phyloP scores from a whole-genome alignment of 1,140 invertebrate genomes.

The Cheumatopsyche charites region DNA sequence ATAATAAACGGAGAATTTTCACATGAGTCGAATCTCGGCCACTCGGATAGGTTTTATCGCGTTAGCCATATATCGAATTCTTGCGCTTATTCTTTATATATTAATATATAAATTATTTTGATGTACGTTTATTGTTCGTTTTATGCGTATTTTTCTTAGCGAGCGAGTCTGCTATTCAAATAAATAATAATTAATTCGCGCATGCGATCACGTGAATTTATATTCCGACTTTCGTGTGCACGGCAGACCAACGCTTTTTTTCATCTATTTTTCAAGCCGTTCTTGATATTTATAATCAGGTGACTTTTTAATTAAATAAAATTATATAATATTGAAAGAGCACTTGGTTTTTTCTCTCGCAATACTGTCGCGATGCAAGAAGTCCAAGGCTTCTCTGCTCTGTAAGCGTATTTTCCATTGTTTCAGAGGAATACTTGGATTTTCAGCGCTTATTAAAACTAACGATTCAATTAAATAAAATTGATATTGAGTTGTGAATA shows the following conservation, averaged over 20 bases:
- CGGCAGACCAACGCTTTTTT: constrained; percentile 4
- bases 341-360: not conserved
- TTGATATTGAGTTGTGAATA: too few species aligned
- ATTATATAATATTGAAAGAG: constrained; percentile 1
- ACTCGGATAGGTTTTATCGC: not conserved
- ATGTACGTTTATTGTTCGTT: not conserved
- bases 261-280: not conserved
- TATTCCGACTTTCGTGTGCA: not conserved
- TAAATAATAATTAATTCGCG: constrained; percentile 14
- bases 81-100: not conserved
- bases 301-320: not conserved
- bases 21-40: not conserved
- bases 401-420: too few species aligned
- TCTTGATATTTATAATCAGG: too few species aligned
- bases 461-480: too few species aligned
- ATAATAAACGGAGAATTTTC: constrained; percentile 3
- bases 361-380: too few species aligned
- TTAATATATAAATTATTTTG: too few species aligned
- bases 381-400: too few species aligned
- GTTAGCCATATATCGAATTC: not conserved
- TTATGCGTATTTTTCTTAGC: not conserved
- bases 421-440: too few species aligned
- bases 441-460: too few species aligned
- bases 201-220: constrained; percentile 9
- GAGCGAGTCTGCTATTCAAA: constrained; percentile 11